phyloP scores from a whole-genome alignment of 2,888 invertebrate genomes.

The Polia nebulosa region DNA sequence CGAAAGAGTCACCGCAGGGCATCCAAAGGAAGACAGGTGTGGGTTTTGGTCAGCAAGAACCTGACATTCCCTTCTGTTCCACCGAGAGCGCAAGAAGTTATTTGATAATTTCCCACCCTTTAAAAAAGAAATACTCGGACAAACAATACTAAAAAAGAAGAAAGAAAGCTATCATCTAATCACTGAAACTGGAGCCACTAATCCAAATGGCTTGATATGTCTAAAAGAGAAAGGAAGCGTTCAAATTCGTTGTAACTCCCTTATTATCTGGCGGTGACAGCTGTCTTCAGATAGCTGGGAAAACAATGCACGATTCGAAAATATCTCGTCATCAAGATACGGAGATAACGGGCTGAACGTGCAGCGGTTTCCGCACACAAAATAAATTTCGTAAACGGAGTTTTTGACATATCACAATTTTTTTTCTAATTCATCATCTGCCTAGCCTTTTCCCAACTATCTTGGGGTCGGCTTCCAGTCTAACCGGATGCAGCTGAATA shows the following conservation, averaged over 20 bases:
- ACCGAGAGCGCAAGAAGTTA: too few species aligned
- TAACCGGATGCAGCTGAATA: too few species aligned
- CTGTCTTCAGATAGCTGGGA: conserved; percentile 78
- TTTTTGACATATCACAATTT: too few species aligned
- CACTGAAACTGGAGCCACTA: conserved; percentile 49
- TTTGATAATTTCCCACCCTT: too few species aligned
- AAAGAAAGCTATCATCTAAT: conserved; percentile 16
- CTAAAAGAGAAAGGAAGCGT: conserved; percentile 75
- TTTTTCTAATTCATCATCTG: too few species aligned
- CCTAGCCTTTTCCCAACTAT: too few species aligned
- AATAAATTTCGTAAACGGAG: background rate
- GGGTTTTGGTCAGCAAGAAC: too few species aligned
- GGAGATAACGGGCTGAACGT: conserved; percentile 43
- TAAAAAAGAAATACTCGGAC: background rate
- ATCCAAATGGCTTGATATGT: conserved; percentile 48
- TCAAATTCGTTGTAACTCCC: conserved; percentile 70
- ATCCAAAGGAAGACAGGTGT: too few species aligned
- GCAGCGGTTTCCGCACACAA: conserved; percentile 36
- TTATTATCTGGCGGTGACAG: conserved; percentile 77
- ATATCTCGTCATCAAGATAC: conserved; percentile 57
- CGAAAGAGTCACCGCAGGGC: too few species aligned
- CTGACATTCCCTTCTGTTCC: too few species aligned
- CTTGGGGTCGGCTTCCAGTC: too few species aligned
- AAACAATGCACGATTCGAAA: conserved; percentile 74
- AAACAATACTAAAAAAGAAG: background rate